phyloP scores from a whole-genome alignment of 2,113 vertebrate species.

The Scartelaos histophorus region DNA sequence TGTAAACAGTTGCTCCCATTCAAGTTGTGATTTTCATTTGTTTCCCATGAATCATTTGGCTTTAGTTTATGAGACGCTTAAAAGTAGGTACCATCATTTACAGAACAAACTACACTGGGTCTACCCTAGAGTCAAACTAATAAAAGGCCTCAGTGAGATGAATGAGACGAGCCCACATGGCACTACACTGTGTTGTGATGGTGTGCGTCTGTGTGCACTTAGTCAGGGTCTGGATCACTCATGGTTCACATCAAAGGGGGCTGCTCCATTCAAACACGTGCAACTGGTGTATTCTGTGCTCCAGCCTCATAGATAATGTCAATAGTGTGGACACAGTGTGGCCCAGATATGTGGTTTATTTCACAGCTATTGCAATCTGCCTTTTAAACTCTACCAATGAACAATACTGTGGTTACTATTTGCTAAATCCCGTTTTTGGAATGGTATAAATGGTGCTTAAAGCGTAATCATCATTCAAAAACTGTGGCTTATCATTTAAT shows the following conservation, averaged over 20 bases:
- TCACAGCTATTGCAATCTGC: background rate
- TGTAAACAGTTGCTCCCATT: too few relatives aligned
- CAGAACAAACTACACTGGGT: slow-evolving; percentile 12
- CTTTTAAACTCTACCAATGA: background rate
- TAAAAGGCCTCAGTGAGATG: slow-evolving; percentile 3
- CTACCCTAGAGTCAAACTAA: slow-evolving; percentile 12
- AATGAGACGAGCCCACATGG: slow-evolving; percentile 26
- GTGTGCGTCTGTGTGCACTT: slow-evolving; percentile 49
- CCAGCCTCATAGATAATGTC: slow-evolving; percentile 25
- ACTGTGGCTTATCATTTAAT: background rate
- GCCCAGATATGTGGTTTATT: background rate
- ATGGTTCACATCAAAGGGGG: slow-evolving; percentile 31
- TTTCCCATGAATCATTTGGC: background rate
- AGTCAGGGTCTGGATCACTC: slow-evolving; percentile 9
- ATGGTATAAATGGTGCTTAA: background rate
- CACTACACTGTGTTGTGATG: slow-evolving; percentile 18
- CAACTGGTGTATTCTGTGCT: slow-evolving; percentile 15
- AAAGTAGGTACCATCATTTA: background rate
- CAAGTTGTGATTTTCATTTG: background rate
- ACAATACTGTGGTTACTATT: background rate
- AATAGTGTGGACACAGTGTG: background rate
- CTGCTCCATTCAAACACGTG: slow-evolving; percentile 4
- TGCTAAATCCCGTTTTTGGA: background rate
- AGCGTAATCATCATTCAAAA: background rate
- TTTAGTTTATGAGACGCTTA: background rate